Conservation (phyloP, 2,797 vertebrate genomes). For the Tamandua tetradactyla region DNA sequence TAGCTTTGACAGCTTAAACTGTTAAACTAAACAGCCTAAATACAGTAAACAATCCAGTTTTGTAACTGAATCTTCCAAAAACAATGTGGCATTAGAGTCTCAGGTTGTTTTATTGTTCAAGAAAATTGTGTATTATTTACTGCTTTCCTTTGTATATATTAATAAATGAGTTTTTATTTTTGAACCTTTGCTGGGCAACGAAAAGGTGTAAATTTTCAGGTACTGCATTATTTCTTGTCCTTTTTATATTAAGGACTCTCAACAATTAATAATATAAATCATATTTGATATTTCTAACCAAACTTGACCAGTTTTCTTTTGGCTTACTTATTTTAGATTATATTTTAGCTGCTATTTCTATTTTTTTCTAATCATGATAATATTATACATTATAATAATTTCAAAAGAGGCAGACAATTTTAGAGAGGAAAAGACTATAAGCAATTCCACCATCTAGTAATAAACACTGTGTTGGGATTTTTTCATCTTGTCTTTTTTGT, state of each 20-base stretch:
- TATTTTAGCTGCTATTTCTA: constrained; percentile 3
- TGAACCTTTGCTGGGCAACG: background rate
- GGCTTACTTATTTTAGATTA: background rate
- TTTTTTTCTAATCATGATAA: background rate
- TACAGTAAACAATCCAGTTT: background rate
- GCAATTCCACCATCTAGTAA: background rate
- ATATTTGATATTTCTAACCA: background rate
- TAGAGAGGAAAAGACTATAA: background rate
- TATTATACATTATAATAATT: background rate
- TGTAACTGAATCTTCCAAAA: background rate
- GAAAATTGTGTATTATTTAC: background rate
- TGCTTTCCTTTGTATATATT: background rate
- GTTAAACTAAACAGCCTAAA: background rate
- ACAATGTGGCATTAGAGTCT: background rate
- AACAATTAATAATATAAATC: background rate
- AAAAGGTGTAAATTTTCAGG: background rate
- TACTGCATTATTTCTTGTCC: background rate
- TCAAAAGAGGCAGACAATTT: background rate
- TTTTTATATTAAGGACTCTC: background rate
- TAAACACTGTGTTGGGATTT: background rate
- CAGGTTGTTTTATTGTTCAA: background rate
- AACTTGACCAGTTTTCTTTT: background rate
- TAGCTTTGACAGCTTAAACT: background rate
- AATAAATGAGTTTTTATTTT: background rate
- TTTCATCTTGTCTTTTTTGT: background rate